Percentiles rank a stretch among this genome's conserved stretches.
phyloP scores from a whole-genome alignment of 2,888 invertebrate genomes.

The Azorinus chamasolen region DNA sequence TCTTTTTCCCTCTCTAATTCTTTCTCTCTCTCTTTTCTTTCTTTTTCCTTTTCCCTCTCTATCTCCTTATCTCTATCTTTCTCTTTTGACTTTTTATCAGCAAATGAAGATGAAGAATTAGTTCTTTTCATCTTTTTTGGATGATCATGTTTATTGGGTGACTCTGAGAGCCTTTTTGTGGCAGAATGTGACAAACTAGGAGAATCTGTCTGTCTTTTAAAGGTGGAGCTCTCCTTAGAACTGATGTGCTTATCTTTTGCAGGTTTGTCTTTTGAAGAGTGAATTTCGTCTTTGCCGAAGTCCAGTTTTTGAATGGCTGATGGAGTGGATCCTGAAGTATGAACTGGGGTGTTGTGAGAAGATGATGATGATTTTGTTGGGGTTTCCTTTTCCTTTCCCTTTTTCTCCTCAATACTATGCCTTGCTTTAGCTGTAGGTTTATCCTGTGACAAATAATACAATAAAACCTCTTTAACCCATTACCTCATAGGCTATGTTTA shows the following conservation, averaged over 20 bases:
- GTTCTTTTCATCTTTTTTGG: constrained; percentile 49
- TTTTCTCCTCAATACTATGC: constrained; percentile 52
- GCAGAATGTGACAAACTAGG: constrained; percentile 28
- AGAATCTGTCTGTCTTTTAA: constrained; percentile 42
- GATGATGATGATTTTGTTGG: constrained; percentile 20
- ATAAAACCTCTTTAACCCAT: too few relatives aligned
- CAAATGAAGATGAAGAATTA: constrained; percentile 46
- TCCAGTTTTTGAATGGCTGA: constrained; percentile 37
- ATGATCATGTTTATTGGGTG: constrained; percentile 49
- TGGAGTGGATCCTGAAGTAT: constrained; percentile 37
- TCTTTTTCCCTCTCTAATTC: constrained; percentile 30
- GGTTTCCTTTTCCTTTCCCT: constrained; percentile 19
- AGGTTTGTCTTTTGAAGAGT: constrained; percentile 41
- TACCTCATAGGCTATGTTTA: too few relatives aligned
- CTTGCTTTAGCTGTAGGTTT: constrained; percentile 42
- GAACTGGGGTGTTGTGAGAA: constrained; percentile 7
- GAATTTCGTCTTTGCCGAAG: constrained; percentile 33
- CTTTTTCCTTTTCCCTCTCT: constrained; percentile 24
- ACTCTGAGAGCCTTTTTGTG: constrained; percentile 65
- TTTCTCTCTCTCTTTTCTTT: constrained; percentile 12
- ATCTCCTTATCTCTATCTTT: constrained; percentile 28
- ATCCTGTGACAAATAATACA: constrained; percentile 37
- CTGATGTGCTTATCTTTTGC: constrained; percentile 43
- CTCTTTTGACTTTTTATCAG: constrained; percentile 32
- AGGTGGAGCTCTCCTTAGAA: constrained; percentile 37